phyloP scores from a whole-genome alignment of 2,113 vertebrate genomes.

The Notiomystis cincta region DNA sequence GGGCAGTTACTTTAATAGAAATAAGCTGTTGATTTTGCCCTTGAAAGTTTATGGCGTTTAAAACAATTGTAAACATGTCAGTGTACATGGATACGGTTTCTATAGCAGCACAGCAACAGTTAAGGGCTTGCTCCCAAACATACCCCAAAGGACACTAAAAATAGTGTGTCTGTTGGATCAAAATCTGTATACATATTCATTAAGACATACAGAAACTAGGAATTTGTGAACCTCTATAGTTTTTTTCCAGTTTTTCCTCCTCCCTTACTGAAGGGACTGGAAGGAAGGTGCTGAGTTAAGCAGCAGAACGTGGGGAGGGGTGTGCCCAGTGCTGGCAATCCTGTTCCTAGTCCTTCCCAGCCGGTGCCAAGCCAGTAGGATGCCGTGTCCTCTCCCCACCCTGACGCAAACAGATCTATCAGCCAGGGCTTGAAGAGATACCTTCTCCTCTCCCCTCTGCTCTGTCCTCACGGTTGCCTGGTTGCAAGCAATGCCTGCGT shows the following conservation, averaged over 20 bases:
- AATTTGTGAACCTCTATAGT: background rate
- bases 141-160: conserved; percentile 86
- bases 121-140: conserved; percentile 81
- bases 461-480: background rate
- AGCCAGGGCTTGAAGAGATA: accelerated
- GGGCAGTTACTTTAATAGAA: conserved; percentile 56
- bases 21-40: conserved; percentile 70
- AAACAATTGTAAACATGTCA: conserved; percentile 91
- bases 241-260: accelerated
- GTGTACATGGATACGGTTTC: conserved; percentile 89
- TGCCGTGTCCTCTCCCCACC: background rate
- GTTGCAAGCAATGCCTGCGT: background rate
- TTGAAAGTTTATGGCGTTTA: conserved; percentile 79
- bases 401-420: background rate
- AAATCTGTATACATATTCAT: conserved; percentile 56
- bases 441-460: background rate
- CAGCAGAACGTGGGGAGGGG: background rate
- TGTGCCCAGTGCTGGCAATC: background rate
- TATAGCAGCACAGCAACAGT: conserved; percentile 90
- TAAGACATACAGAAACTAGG: conserved; percentile 38
- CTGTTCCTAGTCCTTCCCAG: background rate
- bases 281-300: background rate
- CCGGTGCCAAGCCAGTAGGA: background rate
- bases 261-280: background rate
- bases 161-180: conserved; percentile 74